phyloP scores from a whole-genome alignment of 1,140 invertebrate genomes.

The Panulirus ornatus region DNA sequence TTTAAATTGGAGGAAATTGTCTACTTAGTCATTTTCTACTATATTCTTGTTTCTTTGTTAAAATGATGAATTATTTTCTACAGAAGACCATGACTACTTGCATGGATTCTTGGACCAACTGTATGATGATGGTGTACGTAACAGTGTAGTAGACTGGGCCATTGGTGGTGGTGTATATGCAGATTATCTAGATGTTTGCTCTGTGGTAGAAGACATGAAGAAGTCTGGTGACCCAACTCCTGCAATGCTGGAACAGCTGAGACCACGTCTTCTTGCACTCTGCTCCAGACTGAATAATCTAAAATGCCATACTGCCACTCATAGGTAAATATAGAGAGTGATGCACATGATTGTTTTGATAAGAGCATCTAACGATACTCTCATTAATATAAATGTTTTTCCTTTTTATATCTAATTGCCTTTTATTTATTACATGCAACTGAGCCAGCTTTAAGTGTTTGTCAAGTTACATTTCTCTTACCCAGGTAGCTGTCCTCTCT shows the following conservation, averaged over 20 bases:
- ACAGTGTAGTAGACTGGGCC: slow-evolving; percentile 78
- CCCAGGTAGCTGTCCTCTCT: too few species aligned
- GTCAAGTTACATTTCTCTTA: too few species aligned
- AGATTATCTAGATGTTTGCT: slow-evolving; percentile 78
- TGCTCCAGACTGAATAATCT: slow-evolving; percentile 83
- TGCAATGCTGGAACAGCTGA: slow-evolving; percentile 83
- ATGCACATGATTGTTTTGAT: neutral
- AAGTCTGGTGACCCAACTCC: slow-evolving; percentile 79
- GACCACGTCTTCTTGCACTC: slow-evolving; percentile 82
- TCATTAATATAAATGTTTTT: too few species aligned
- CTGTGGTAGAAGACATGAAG: slow-evolving; percentile 80
- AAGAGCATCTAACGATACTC: too few species aligned
- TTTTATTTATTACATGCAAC: too few species aligned
- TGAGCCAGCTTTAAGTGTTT: too few species aligned
- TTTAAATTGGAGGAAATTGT: neutral
- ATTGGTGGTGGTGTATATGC: slow-evolving; percentile 79
- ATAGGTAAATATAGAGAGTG: slow-evolving; percentile 80
- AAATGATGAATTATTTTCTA: neutral
- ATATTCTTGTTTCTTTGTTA: neutral
- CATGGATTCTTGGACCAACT: slow-evolving; percentile 58
- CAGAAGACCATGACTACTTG: slow-evolving; percentile 85
- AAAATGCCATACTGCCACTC: slow-evolving; percentile 83
- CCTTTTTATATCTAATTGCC: too few species aligned
- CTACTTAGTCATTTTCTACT: neutral
- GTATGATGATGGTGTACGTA: slow-evolving; percentile 21